Base-by-base conservation (phyloP, 2,888 invertebrate genomes). In the Physocephala rufipes region DNA sequence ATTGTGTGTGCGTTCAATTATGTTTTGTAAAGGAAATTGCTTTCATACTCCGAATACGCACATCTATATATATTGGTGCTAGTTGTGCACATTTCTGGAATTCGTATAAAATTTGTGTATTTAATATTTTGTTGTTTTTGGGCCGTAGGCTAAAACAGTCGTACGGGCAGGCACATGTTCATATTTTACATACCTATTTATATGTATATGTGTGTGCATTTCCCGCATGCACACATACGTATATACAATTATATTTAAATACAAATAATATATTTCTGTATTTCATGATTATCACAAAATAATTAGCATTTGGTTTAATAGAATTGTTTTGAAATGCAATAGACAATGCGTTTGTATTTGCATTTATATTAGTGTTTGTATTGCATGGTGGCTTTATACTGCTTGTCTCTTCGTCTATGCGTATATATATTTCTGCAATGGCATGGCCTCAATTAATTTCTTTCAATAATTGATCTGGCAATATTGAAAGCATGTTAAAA, bases 281-380 rank as follows among this genome's bases (percentile, higher is more conserved):
- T 21, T 7, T 62, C 15, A 4, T 13, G 12, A 43, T 15, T 24
- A 24, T 58, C 13, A 30, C 45, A 28, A 36, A 67, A 26, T 67
- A 67, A 67, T 67, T 43, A 67, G 67, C 67, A 67, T 67, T 67
- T 67, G 47, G 24, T 67, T 24, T 15, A 55, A 67, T 58, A 12
- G n/a, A 67, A 55, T 45, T 67, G 58, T 67, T 67, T 30, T 19
- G 16, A 19, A n/a, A 62, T 28, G 9, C 30, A 62, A 30, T 19
- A 16, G 36, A 9, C 61, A 21, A 28, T 19, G 24, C 4, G 7
- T 43, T 7, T 53, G 53, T 12, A 19, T 21, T 7, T 65, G 28
- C 13, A 16, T 64, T 0, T 26, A 1, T 30, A n/a, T 49, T 47
- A 1, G 12, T 1, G 19, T 1, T 5, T 53, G 55, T 0, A 9